These are phyloP conservation scores for Percopsis transmontana DNA, from an alignment of 2,113 vertebrate species.

Conservation along the genomic window DNA sequence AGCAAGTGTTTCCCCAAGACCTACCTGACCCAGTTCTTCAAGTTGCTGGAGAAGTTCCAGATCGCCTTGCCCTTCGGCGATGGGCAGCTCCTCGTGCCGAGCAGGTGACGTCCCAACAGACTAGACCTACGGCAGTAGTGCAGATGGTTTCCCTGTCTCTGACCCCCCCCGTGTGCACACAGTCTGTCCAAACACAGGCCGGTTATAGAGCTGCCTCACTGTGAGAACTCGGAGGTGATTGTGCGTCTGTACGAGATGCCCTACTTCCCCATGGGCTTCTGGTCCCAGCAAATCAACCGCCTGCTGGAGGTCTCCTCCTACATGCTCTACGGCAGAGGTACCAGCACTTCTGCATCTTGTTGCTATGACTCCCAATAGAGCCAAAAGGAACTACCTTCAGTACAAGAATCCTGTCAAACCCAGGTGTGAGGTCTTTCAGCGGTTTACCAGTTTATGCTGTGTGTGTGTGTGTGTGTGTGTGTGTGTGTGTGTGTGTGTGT, in stretches of 20 bases:
- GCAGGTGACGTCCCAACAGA: conserved; percentile 78
- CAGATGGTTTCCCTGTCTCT: too few relatives aligned
- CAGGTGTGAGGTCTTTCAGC: too few relatives aligned
- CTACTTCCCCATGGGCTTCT: conserved; percentile 96
- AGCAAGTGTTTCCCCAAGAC: conserved; percentile 86
- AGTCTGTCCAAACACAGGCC: conserved; percentile 91
- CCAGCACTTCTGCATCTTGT: not conserved
- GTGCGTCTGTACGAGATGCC: conserved; percentile 95
- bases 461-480: conserved; percentile 1
- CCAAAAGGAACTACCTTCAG: too few relatives aligned
- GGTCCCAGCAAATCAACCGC: conserved; percentile 92
- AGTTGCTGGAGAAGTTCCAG: conserved; percentile 94
- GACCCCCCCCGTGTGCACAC: conserved; percentile 6
- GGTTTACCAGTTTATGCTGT: not conserved
- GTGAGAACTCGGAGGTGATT: conserved; percentile 93
- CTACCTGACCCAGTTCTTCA: conserved; percentile 88
- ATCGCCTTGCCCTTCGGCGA: conserved; percentile 91
- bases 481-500: not conserved
- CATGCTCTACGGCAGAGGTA: conserved; percentile 90
- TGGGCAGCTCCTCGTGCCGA: conserved; percentile 89
- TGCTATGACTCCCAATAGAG: not conserved
- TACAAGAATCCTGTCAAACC: too few relatives aligned
- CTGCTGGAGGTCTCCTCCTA: conserved; percentile 90
- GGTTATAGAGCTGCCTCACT: conserved; percentile 91
- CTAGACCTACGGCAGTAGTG: too few relatives aligned